These are phyloP conservation scores for Malacoctenus gilli DNA, from an alignment of 2,797 vertebrate species.

Conservation along the genomic window DNA sequence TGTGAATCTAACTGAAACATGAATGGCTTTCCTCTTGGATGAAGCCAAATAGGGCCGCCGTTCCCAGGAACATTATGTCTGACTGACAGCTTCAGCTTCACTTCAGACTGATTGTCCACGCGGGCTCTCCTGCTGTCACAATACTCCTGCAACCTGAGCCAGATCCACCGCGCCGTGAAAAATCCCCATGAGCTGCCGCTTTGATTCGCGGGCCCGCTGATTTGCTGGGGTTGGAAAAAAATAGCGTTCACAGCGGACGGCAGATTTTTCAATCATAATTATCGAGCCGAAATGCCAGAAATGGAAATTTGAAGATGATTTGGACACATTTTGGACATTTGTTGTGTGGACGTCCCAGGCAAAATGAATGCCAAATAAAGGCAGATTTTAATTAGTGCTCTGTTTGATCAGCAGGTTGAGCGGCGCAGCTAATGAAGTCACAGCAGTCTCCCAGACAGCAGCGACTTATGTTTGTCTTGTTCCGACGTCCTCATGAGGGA, in stretches of 20 bases:
- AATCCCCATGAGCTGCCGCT: background rate
- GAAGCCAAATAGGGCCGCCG: constrained; percentile 50
- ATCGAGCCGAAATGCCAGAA: background rate
- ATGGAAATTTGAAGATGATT: constrained; percentile 8
- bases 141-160: constrained; percentile 31
- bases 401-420: constrained; percentile 29
- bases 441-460: constrained; percentile 19
- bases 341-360: background rate
- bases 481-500: constrained; percentile 38
- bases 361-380: constrained; percentile 17
- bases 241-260: background rate
- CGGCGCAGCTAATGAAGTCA: constrained; percentile 37
- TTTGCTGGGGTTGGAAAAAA: constrained; percentile 16
- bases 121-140: constrained; percentile 47
- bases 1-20: constrained; percentile 72
- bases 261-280: background rate
- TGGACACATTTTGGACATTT: constrained; percentile 12
- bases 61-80: constrained; percentile 60
- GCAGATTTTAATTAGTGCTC: constrained; percentile 33
- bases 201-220: constrained; percentile 10
- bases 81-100: constrained; percentile 61
- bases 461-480: constrained; percentile 12
- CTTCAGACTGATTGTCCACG: constrained; percentile 58
- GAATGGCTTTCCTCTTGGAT: constrained; percentile 63
- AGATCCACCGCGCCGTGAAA: constrained; percentile 27